Percentiles rank a stretch among this genome's conserved stretches.
phyloP scores from a whole-genome alignment of 2,888 invertebrate species.

The Orchestes rusci region DNA sequence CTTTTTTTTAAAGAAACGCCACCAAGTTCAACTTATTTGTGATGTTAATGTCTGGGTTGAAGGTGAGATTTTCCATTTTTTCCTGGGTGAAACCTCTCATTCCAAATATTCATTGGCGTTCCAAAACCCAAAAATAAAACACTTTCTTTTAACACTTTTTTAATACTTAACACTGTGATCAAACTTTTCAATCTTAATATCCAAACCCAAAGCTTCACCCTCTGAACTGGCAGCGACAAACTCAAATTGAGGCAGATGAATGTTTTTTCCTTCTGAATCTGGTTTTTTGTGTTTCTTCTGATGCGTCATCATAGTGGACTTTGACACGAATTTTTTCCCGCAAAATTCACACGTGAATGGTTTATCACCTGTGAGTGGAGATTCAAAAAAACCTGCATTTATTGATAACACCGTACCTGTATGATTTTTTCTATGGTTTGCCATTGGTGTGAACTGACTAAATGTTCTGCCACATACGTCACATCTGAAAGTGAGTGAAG shows the following conservation, averaged over 20 bases:
- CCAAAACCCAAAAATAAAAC: no score
- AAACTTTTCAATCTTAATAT: no score
- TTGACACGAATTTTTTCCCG: slow-evolving; percentile 50
- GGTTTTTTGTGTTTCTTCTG: slow-evolving; percentile 46
- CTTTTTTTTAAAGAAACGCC: no score
- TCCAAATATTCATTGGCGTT: no score
- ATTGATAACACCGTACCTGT: background rate
- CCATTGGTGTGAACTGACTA: slow-evolving; percentile 59
- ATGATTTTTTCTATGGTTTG: slow-evolving; percentile 54
- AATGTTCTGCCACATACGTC: slow-evolving; percentile 56
- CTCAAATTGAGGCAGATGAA: no score
- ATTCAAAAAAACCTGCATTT: background rate
- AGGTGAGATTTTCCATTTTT: no score
- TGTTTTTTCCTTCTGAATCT: no score
- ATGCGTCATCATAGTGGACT: slow-evolving; percentile 54
- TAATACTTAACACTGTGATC: slow-evolving; percentile 2
- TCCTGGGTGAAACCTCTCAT: no score
- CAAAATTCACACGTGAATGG: slow-evolving; percentile 56
- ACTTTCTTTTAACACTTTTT: slow-evolving; percentile 1
- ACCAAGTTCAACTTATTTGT: no score
- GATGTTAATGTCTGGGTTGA: no score
- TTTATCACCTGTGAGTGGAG: slow-evolving; percentile 40
- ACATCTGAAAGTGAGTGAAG: slow-evolving; percentile 39
- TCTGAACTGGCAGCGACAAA: no score
- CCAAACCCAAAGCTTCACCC: no score